Base-by-base conservation (phyloP, 2,113 vertebrate genomes). In the Tragelaphus buxtoni region DNA sequence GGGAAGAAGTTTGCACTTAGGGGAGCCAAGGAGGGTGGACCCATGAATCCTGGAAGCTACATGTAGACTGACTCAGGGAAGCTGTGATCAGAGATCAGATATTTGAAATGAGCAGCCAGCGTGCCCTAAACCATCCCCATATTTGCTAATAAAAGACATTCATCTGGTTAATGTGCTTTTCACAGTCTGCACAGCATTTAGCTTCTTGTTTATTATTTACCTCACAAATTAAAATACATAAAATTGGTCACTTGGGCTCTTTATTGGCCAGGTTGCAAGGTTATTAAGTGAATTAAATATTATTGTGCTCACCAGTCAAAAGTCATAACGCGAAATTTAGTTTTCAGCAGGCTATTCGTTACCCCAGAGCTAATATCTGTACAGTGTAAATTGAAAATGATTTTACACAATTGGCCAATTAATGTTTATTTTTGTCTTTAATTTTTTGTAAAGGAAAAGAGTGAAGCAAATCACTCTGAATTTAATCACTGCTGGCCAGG, bases 261-360 rank as follows among this genome's bases (percentile, higher is more conserved):
- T 90, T 92, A 90, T 96, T 97, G 98, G 97, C 97, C 96, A 98
- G 97, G 97, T 97, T 98, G 96, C 94, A 97, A 96, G 97, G 96
- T 98, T 98, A 97, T 98, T 97, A 97, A 98, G 96, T 88, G 97
- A 97, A 97, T 97, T 98, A 98, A 96, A 98, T 97, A 98, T 97
- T 96, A 97, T 97, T 96, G 92, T 0, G 0, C 96, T 97, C 97
- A 96, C 96, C 95, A 96, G 94, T 97, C 97, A 96, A 96, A 97
- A 97, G 97, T 94, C 90, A 58, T 83, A 97, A 97, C 97, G 81
- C 63, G 90, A 94, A 96, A 98, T 96, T 97, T 97, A 76, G 96
- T 94, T 97, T 97, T 63, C 94, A 96, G 92, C 63, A 12, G 81
- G 84, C 76, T 63, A 82, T 98, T 96, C 17, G 92, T 97, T 96